Base-by-base conservation (phyloP, 2,113 vertebrate species). In the Eretmochelys imbricata region DNA sequence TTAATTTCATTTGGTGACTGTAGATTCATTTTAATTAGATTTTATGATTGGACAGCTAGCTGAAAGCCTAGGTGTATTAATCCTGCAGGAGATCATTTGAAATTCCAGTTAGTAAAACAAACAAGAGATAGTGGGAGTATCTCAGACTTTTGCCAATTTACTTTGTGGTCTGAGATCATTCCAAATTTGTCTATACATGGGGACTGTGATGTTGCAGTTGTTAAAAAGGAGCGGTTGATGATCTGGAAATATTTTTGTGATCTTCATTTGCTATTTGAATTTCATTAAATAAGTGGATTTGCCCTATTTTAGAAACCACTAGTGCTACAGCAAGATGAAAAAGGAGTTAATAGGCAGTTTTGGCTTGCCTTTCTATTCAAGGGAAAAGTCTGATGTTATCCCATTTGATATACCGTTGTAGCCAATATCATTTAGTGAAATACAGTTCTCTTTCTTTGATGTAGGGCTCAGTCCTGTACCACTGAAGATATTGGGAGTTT, bases 21-120 rank as follows among this genome's bases (percentile, higher is more conserved):
- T 54, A 22, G 85, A 85, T 94, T 93, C 16, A 78, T 92, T 91
- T 94, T 53, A 95, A 76, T 92, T 93, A 89, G 87, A 79, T 93
- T 83, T 93, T 88, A 94, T 88, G 79, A 89, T 88, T 91, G 50
- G 89, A 42, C 83, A 82, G 83, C 82, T 91, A 75, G 5, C 46
- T 54, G 49, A 87, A 91, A 91, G 83, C 29, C 20, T 2, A 84
- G 49, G 38, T 50, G 83, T 81, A 94, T 88, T 83, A 95, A 93
- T 82, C 29, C 19, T 95, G 49, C 46, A 78, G 72, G 46, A 92
- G 24, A 8, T 65, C 93, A 51, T 75, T 57, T 50, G 54, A 38
- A 83, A 89, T 54, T 93, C 53, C 90, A 1, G 22, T 87, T 89
- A 83, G 55, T 89, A 91, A 54, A 8, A 10, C 38, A 29, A 9